Evolutionary conservation across 1,140 invertebrate species (phyloP).

Genomic region (Caenorhabditis remanei): DNA sequence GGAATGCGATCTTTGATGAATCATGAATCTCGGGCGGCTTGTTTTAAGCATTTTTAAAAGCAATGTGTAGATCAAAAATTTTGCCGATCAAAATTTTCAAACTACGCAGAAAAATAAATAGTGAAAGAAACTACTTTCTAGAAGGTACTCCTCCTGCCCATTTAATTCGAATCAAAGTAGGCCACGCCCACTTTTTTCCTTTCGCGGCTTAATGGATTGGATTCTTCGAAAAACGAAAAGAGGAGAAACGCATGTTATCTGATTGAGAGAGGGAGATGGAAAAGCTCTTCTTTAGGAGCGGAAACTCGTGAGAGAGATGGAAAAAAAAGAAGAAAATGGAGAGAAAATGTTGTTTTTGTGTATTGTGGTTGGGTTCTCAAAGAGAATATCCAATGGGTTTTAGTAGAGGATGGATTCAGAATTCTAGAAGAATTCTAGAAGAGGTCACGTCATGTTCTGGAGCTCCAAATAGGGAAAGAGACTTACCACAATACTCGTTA

Average conservation of each 20-base stretch:
- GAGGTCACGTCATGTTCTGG: too few species aligned
- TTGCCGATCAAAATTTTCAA: not conserved
- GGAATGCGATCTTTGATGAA: conserved; percentile 22
- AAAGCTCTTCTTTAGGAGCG: not conserved
- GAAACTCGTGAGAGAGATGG: not conserved
- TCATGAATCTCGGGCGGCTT: conserved; percentile 37
- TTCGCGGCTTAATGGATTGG: conserved; percentile 15
- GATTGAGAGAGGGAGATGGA: conserved; percentile 6
- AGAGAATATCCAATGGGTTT: too few species aligned
- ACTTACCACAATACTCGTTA: too few species aligned
- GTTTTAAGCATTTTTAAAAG: conserved; percentile 24
- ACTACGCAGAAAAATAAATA: not conserved
- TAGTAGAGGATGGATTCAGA: too few species aligned
- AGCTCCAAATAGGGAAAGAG: too few species aligned
- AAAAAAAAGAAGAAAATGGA: not conserved
- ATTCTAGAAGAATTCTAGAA: too few species aligned
- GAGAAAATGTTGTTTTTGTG: not conserved
- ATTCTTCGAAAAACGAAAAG: not conserved
- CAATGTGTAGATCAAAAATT: too few species aligned
- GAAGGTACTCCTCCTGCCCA: not conserved
- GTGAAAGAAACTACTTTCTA: not conserved
- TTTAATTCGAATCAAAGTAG: conserved; percentile 46
- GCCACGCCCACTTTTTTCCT: too few species aligned
- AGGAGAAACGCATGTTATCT: not conserved
- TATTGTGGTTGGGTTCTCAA: too few species aligned